These are phyloP conservation scores for Melanerpes formicivorus DNA, from an alignment of 2,113 vertebrate genomes.

Conservation along the genomic window DNA sequence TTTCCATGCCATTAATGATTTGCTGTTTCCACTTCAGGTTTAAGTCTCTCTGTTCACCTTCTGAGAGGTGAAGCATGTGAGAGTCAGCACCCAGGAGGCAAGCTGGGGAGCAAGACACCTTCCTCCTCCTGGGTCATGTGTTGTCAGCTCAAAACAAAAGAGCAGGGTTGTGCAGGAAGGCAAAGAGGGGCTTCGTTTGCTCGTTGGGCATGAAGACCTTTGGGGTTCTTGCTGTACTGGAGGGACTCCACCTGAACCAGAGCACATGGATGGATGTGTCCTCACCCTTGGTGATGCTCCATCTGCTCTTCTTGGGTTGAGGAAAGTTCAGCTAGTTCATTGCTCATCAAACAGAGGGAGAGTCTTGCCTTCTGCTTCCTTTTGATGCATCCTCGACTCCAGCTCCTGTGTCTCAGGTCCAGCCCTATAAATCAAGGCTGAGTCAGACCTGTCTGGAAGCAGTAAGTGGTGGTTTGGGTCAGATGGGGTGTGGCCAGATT, in stretches of 20 bases:
- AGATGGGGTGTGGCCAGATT: too few species aligned
- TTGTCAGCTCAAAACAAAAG: not conserved
- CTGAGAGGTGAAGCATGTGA: not conserved
- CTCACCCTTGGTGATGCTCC: not conserved
- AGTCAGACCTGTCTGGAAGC: not conserved
- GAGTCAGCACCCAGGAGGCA: not conserved
- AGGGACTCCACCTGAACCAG: not conserved
- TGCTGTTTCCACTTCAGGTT: not conserved
- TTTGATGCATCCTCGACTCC: not conserved
- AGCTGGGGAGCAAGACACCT: not conserved
- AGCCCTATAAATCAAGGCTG: accelerated
- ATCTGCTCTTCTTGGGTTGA: not conserved
- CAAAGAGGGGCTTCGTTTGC: not conserved
- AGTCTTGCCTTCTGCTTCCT: not conserved
- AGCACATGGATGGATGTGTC: not conserved
- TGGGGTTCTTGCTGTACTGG: not conserved
- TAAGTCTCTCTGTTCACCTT: not conserved
- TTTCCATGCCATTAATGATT: not conserved
- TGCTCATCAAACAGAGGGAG: not conserved
- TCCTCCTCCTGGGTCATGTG: not conserved
- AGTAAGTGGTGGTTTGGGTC: not conserved
- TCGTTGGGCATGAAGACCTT: accelerated
- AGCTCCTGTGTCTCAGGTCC: not conserved
- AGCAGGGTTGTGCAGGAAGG: not conserved
- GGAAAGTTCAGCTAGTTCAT: not conserved